Evolutionary conservation across 2,797 vertebrate genomes (phyloP).

Genomic region (Coranthus polyacanthus): DNA sequence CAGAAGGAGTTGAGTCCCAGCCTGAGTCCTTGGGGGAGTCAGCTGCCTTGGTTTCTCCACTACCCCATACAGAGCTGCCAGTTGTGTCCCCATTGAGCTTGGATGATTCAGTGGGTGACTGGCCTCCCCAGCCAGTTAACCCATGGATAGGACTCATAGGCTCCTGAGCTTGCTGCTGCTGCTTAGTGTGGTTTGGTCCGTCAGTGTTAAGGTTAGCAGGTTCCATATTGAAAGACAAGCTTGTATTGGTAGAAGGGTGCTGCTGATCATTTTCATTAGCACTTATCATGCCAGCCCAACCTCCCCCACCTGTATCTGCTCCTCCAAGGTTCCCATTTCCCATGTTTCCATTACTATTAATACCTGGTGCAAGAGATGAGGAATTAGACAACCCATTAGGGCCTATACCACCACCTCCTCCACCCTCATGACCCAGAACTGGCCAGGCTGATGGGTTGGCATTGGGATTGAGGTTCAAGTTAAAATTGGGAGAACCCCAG

Average conservation of each 20-base stretch:
- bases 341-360: constrained; percentile 80
- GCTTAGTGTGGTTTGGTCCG: constrained; percentile 97
- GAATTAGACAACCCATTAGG: constrained; percentile 68
- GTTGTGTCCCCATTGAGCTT: constrained; percentile 92
- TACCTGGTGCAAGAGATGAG: constrained; percentile 69
- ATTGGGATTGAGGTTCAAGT: constrained; percentile 98
- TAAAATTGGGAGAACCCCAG: constrained; percentile 90
- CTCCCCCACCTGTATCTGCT: constrained; percentile 80
- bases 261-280: constrained; percentile 85
- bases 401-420: constrained; percentile 87
- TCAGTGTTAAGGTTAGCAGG: constrained; percentile 97
- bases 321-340: constrained; percentile 89
- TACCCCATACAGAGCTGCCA: constrained; percentile 91
- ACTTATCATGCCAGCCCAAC: constrained; percentile 91
- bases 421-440: constrained; percentile 92
- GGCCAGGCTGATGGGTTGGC: constrained; percentile 98
- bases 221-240: constrained; percentile 95
- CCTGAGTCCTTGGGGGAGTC: constrained; percentile 86
- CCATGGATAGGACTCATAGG: constrained; percentile 90
- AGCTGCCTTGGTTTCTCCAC: constrained; percentile 89
- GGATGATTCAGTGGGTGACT: constrained; percentile 92
- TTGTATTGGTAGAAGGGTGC: constrained; percentile 90
- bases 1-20: constrained; percentile 86
- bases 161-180: constrained; percentile 82
- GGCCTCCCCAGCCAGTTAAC: constrained; percentile 93